Conservation (phyloP, 2,113 vertebrate species). For the Motacilla alba region DNA sequence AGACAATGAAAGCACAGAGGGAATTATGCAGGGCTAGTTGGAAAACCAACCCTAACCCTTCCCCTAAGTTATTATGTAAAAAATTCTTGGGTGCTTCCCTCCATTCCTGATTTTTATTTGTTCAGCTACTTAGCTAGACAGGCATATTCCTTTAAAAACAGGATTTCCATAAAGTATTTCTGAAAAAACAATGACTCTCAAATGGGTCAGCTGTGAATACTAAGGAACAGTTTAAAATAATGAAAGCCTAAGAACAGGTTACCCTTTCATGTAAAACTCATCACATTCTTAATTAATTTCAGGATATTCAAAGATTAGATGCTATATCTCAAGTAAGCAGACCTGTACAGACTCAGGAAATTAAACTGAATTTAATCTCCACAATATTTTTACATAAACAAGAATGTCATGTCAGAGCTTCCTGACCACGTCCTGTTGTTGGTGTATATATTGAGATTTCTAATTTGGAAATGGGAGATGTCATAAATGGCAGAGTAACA, state of each 20-base stretch:
- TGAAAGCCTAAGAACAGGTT: neutral
- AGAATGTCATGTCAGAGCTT: neutral
- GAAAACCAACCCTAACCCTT: neutral
- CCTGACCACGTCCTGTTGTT: neutral
- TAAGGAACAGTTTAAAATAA: neutral
- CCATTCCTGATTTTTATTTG: neutral
- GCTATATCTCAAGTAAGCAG: neutral
- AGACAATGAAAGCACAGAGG: neutral
- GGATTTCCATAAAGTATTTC: neutral
- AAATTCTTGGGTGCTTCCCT: neutral
- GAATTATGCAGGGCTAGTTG: neutral
- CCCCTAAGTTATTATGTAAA: neutral
- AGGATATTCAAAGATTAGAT: neutral
- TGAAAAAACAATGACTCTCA: neutral
- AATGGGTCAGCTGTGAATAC: neutral
- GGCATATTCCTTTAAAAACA: neutral
- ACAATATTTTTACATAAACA: neutral
- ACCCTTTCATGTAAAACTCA: neutral
- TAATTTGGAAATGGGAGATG: neutral
- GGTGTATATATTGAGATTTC: neutral
- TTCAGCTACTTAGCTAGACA: neutral
- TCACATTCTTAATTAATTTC: slow-evolving; percentile 2
- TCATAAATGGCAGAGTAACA: neutral
- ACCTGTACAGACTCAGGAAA: neutral
- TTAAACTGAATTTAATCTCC: neutral